Conservation (phyloP, 2,888 invertebrate genomes). For the Hemistola chrysoprasaria region DNA sequence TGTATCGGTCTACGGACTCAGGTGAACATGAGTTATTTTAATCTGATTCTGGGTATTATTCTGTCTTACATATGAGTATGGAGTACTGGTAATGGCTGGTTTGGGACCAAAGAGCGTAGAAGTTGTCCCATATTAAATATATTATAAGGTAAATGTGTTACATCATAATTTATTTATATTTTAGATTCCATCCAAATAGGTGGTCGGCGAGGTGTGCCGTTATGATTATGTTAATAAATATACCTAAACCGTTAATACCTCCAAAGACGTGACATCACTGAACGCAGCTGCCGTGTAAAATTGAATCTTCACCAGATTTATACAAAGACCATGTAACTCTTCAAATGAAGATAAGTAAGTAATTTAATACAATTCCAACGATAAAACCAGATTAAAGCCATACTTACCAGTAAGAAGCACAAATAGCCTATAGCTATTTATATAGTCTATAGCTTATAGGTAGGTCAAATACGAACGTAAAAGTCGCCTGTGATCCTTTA, state of each 20-base stretch:
- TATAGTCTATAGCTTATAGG: too few relatives aligned
- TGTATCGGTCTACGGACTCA: too few relatives aligned
- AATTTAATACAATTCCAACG: conserved; percentile 8
- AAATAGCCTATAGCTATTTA: too few relatives aligned
- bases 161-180: conserved; percentile 9
- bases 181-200: background rate
- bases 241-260: background rate
- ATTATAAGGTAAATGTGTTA: conserved; percentile 7
- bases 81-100: too few relatives aligned
- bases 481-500: conserved; percentile 11
- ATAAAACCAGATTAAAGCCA: too few relatives aligned
- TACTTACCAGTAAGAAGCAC: too few relatives aligned
- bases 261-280: conserved; percentile 3
- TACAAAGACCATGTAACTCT: conserved; percentile 6
- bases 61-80: too few relatives aligned
- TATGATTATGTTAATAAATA: conserved; percentile 8
- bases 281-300: background rate
- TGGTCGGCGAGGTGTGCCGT: background rate
- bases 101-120: too few relatives aligned
- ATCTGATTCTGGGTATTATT: too few relatives aligned
- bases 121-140: too few relatives aligned
- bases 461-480: too few relatives aligned
- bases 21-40: too few relatives aligned
- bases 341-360: conserved; percentile 1
- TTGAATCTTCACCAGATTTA: background rate